phyloP scores from a whole-genome alignment of 1,140 invertebrate species.

The Brachionus rubens region DNA sequence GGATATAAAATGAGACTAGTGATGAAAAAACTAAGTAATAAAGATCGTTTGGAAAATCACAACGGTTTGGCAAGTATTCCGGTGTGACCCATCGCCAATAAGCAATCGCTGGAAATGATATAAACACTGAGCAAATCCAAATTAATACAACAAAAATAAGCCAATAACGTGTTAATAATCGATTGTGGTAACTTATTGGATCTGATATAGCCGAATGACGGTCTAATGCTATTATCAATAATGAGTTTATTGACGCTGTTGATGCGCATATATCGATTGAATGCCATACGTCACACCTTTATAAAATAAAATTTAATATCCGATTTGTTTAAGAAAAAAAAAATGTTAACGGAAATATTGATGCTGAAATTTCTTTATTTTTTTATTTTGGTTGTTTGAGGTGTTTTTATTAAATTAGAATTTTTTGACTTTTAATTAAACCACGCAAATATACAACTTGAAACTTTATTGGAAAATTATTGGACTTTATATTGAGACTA shows the following conservation, averaged over 20 bases:
- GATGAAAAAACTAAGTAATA: slow-evolving; percentile 59
- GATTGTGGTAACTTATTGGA: slow-evolving; percentile 31
- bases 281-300: slow-evolving; percentile 38
- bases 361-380: too few relatives aligned
- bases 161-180: neutral
- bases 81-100: slow-evolving; percentile 52
- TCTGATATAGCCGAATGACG: slow-evolving; percentile 43
- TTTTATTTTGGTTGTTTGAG: too few relatives aligned
- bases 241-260: slow-evolving; percentile 43
- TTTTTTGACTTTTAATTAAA: too few relatives aligned
- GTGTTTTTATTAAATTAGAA: too few relatives aligned
- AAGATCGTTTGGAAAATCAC: slow-evolving; percentile 14
- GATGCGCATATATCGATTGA: slow-evolving; percentile 39
- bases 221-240: slow-evolving; percentile 41
- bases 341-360: too few relatives aligned
- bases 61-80: neutral
- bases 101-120: slow-evolving; percentile 44
- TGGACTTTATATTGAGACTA: too few relatives aligned
- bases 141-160: neutral
- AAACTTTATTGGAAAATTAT: too few relatives aligned
- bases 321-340: too few relatives aligned
- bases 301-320: neutral
- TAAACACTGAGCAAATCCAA: slow-evolving; percentile 38
- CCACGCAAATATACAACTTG: too few relatives aligned
- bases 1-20: slow-evolving; percentile 60